Evolutionary conservation across 1,140 invertebrate species (phyloP).

Genomic region (Parapsyche elsis): DNA sequence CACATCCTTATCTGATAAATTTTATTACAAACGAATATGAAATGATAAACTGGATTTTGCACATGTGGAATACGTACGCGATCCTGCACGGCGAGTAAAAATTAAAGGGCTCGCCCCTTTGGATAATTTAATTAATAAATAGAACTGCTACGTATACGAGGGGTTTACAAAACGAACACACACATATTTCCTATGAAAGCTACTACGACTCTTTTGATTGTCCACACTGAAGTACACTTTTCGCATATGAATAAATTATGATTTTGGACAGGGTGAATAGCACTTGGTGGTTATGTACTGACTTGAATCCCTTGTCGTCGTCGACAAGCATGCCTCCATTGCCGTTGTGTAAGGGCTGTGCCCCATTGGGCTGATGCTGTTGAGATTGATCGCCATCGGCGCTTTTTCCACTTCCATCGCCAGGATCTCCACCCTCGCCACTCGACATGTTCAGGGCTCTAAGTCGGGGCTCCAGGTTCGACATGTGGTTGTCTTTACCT

Average conservation of each 20-base stretch:
- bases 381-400: constrained; percentile 60
- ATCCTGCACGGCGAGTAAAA: background rate
- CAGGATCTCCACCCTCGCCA: constrained; percentile 59
- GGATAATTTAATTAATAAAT: too few species aligned
- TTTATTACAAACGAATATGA: background rate
- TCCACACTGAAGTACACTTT: too few species aligned
- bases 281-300: constrained; percentile 68
- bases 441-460: constrained; percentile 74
- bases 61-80: too few species aligned
- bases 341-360: constrained; percentile 76
- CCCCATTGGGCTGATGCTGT: constrained; percentile 63
- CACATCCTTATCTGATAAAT: too few species aligned
- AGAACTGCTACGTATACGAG: too few species aligned
- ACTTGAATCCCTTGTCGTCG: constrained; percentile 93
- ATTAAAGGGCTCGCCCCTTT: background rate
- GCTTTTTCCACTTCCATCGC: constrained; percentile 60
- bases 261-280: too few species aligned
- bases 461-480: constrained; percentile 76
- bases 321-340: constrained; percentile 74
- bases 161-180: too few species aligned
- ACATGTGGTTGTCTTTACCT: constrained; percentile 74
- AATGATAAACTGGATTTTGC: background rate
- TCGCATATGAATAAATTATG: too few species aligned
- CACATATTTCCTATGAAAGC: too few species aligned
- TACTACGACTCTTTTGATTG: too few species aligned